Conservation (phyloP, 2,113 vertebrate genomes). For the Gallinago paraguaiae region DNA sequence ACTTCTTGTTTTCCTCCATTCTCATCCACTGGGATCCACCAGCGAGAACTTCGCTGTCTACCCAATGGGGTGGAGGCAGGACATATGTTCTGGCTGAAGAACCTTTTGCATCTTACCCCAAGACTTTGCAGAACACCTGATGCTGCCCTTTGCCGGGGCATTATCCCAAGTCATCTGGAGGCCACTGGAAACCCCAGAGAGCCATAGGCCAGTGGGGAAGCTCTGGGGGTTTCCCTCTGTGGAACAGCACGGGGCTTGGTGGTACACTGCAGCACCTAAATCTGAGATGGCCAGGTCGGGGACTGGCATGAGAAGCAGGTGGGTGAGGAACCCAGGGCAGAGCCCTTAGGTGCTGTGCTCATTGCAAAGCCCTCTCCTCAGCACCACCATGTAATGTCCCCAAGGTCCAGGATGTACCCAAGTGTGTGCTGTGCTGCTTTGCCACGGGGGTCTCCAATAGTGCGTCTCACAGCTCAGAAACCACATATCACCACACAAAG, state of each 20-base stretch:
- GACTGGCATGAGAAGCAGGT: fast-evolving
- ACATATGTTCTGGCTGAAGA: not conserved
- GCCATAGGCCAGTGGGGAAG: fast-evolving
- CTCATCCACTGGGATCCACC: not conserved
- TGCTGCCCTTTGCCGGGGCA: not conserved
- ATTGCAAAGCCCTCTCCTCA: not conserved
- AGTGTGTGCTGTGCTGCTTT: not conserved
- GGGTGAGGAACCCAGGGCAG: not conserved
- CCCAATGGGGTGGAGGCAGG: not conserved
- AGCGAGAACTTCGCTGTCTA: not conserved
- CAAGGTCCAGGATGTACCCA: not conserved
- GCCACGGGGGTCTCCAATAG: not conserved
- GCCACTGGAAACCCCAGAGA: not conserved
- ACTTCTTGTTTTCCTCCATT: not conserved
- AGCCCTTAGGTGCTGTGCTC: not conserved
- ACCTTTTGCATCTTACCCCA: not conserved
- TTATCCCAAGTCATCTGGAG: not conserved
- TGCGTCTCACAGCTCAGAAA: not conserved
- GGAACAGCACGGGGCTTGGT: not conserved
- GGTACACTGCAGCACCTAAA: not conserved
- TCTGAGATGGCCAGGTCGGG: not conserved
- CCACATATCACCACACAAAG: not conserved
- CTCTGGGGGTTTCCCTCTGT: too few relatives aligned
- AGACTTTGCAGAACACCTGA: not conserved
- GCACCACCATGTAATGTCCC: not conserved